Evolutionary conservation across 1,140 invertebrate genomes (phyloP).

Genomic region (Polypedilum vanderplanki): DNA sequence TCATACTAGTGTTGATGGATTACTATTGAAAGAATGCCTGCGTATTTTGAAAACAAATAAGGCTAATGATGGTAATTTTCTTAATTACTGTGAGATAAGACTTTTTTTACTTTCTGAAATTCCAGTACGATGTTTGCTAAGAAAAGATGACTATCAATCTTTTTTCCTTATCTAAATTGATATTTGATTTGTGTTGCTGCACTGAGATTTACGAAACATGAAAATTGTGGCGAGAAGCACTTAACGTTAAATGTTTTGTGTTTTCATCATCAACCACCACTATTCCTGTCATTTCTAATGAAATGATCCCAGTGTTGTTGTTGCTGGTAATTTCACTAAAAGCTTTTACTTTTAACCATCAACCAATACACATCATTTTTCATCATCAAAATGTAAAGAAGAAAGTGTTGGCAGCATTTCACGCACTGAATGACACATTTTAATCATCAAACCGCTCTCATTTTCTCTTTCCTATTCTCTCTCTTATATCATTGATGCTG

Average conservation of each 20-base stretch:
- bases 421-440: slow-evolving; percentile 24
- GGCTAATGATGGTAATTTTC: slow-evolving; percentile 6
- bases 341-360: slow-evolving; percentile 14
- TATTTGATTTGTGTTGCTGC: background rate
- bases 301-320: background rate
- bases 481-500: too few relatives aligned
- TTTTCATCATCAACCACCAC: background rate
- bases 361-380: slow-evolving; percentile 22
- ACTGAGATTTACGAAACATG: background rate
- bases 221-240: background rate
- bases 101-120: background rate
- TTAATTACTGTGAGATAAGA: slow-evolving; percentile 5
- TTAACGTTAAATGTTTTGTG: background rate
- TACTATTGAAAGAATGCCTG: background rate
- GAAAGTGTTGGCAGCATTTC: background rate
- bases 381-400: slow-evolving; percentile 1
- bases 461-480: background rate
- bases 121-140: background rate
- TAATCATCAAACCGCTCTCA: slow-evolving; percentile 16
- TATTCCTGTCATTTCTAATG: slow-evolving; percentile 7
- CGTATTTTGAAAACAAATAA: background rate
- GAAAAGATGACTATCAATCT: background rate
- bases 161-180: slow-evolving; percentile 2
- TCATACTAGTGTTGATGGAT: background rate
- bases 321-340: slow-evolving; percentile 21